phyloP scores from a whole-genome alignment of 2,113 vertebrate genomes.

The Crotalus horridus region DNA sequence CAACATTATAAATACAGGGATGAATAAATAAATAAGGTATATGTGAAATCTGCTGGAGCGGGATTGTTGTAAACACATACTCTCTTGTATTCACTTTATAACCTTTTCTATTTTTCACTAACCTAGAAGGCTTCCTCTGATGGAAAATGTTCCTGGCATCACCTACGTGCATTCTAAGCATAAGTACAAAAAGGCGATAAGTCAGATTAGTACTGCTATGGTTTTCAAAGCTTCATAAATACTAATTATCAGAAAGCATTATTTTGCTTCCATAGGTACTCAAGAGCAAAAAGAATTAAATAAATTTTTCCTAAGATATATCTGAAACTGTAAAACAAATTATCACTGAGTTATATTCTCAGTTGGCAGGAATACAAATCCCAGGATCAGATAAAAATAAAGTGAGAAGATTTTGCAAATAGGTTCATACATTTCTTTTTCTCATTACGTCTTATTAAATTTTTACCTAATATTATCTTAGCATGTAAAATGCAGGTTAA shows the following conservation, averaged over 20 bases:
- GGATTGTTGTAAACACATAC: too few species aligned
- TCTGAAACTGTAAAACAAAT: slow-evolving; percentile 39
- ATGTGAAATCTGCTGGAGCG: not conserved
- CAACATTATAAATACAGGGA: not conserved
- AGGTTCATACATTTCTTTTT: slow-evolving; percentile 33
- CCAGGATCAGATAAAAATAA: not conserved
- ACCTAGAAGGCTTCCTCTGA: not conserved
- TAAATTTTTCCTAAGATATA: slow-evolving; percentile 29
- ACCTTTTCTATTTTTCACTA: not conserved
- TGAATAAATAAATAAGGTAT: not conserved
- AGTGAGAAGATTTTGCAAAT: not conserved
- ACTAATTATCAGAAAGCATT: slow-evolving; percentile 30
- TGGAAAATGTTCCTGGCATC: not conserved
- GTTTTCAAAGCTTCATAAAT: slow-evolving; percentile 47
- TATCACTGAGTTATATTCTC: slow-evolving; percentile 22
- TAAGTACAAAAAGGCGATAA: slow-evolving; percentile 22
- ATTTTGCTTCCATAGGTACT: slow-evolving; percentile 12
- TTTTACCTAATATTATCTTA: slow-evolving; percentile 38
- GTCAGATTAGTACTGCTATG: slow-evolving; percentile 18
- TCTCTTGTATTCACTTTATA: not conserved
- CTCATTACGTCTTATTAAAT: slow-evolving; percentile 27
- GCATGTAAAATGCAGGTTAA: slow-evolving; percentile 4
- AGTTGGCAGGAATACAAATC: slow-evolving; percentile 31
- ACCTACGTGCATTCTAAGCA: not conserved
- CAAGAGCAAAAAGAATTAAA: slow-evolving; percentile 19